Evolutionary conservation across 2,888 invertebrate species (phyloP).

Genomic region (Abrostola triplasia): DNA sequence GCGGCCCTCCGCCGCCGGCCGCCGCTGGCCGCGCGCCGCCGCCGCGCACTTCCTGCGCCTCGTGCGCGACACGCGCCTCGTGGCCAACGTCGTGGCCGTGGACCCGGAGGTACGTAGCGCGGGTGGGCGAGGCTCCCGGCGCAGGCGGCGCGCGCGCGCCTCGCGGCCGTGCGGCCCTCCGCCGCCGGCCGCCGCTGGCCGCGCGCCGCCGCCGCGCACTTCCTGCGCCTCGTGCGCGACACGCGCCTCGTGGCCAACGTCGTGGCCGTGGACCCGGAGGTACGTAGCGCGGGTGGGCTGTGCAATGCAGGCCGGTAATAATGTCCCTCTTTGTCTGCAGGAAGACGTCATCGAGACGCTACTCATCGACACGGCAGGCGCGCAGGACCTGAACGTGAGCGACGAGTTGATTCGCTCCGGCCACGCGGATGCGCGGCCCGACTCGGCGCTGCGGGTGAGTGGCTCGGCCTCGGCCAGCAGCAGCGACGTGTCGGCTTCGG

Average conservation of each 20-base stretch:
- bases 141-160: too few relatives aligned
- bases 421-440: constrained; percentile 77
- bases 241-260: too few relatives aligned
- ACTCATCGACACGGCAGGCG: constrained; percentile 85
- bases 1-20: too few relatives aligned
- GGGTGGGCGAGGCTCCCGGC: too few relatives aligned
- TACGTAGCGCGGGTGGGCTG: constrained; percentile 23
- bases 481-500: constrained; percentile 71
- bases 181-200: too few relatives aligned
- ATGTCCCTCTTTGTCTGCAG: constrained; percentile 42
- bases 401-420: constrained; percentile 81
- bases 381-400: constrained; percentile 84
- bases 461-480: constrained; percentile 24
- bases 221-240: too few relatives aligned
- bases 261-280: constrained; percentile 46
- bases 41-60: too few relatives aligned
- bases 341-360: constrained; percentile 75
- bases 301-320: neutral
- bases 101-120: constrained; percentile 21
- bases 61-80: too few relatives aligned
- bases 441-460: constrained; percentile 73
- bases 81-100: constrained; percentile 13
- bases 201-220: too few relatives aligned
- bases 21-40: too few relatives aligned
- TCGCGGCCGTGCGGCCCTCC: too few relatives aligned